Evolutionary conservation across 2,113 vertebrate species (phyloP).

Genomic region (Megaceryle torquata): DNA sequence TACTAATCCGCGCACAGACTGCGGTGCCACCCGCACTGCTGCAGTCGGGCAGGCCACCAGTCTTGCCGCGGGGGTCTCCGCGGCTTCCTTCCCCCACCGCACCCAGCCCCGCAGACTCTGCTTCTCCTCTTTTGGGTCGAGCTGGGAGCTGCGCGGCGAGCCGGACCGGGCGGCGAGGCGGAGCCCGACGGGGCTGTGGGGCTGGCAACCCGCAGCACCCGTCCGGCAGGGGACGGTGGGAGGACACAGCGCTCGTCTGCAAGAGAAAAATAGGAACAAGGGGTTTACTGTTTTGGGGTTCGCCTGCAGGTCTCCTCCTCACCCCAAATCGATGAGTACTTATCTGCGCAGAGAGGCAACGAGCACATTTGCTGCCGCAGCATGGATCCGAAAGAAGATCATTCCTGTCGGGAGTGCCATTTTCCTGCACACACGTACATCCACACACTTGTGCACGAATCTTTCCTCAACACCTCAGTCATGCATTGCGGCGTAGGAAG

Average conservation of each 20-base stretch:
- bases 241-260: not conserved
- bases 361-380: not conserved
- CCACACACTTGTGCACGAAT: accelerated
- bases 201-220: not conserved
- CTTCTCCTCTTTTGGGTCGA: not conserved
- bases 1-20: not conserved
- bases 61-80: not conserved
- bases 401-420: not conserved
- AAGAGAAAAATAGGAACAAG: not conserved
- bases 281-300: not conserved
- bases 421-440: not conserved
- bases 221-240: not conserved
- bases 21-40: not conserved
- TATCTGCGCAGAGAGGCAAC: accelerated
- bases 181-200: too few species aligned
- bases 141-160: not conserved
- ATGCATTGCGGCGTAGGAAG: not conserved
- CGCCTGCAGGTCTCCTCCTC: not conserved
- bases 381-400: not conserved
- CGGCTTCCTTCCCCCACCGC: not conserved
- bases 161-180: accelerated
- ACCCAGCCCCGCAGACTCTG: not conserved
- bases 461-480: not conserved
- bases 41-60: not conserved
- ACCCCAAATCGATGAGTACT: not conserved